Base-by-base conservation (phyloP, 2,888 invertebrate species). In the Nineta flava region DNA sequence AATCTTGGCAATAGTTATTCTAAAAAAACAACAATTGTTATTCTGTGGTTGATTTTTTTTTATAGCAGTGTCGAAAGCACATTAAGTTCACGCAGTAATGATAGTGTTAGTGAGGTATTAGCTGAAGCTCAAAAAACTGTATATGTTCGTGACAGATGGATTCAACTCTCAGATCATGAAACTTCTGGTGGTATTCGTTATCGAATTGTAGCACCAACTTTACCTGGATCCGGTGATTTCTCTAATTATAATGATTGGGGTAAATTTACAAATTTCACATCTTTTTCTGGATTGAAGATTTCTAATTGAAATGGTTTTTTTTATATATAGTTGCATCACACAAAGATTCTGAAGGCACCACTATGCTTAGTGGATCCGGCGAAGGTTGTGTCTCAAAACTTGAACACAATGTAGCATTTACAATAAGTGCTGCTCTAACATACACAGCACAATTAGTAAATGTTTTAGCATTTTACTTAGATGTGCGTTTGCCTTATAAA, bases 381-480 rank as follows among this genome's bases (percentile, higher is more conserved):
- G 26, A 17, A 10, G 41, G 48, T 9, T 41, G 16, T 40, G 34
- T 35, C 9, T 10, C 17, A 13, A 41, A 35, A 16, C 26, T 41
- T 10, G 48, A 48, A 41, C 48, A 26, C 2, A 48, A 48, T 19
- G 35, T 35, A 19, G 48, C 48, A 42, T 48, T 47, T 41, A 48
- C 48, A 19, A 48, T 48, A 12, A 48, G 77, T 63, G 90, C 83
- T 55, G 93, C 87, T 48, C 76, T 94, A 42, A 83, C 85, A 41
- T 87, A 91, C 64, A 82, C 86, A 40, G 83, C 91, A 51, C 94
- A 94, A 70, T 73, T 94, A 57, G 76, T 86, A 44, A 79, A 83
- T 61, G 72, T 91, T 55, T 71, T 92, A 55, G 85, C 91, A 46
- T 87, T 81, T 72, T 84, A 85, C 64, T 73, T 93, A 53, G 87